Base-by-base conservation (phyloP, 2,113 vertebrate species). In the Mastomys coucha region DNA sequence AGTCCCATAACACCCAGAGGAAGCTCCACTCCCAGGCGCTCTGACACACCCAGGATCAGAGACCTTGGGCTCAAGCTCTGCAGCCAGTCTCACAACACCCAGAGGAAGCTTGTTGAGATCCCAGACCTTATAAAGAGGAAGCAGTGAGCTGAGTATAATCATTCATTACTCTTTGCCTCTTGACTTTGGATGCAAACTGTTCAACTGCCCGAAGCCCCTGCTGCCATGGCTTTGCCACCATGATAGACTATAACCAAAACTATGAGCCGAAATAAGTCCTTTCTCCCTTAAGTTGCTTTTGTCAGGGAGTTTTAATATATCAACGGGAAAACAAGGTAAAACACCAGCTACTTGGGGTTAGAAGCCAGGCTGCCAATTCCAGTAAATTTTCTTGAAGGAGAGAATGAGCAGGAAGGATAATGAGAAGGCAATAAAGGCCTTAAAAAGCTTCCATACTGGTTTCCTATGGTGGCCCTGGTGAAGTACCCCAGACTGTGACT, bases 401-500 rank as follows among this genome's bases (percentile, higher is more conserved):
- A 92, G 51, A 91, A 76, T 39, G 86, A 89, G 76, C 42, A 63
- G 16, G 85, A 95, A 28, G 22, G 24, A 92, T 13, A 70, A 73
- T 14, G 42, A n/a, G n/a, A 70, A 92, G 31, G 0, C 70, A 88
- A 78, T 75, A 7, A 81, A 70, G 49, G 1, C 17, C 17, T 82
- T 31, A 7, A 31, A 56, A 56, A 22, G 39, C 39, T 45, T 60
- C n/a, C 0, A 2, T 13, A 56, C 39, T 4, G 2, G 0, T 39
- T 72, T 24, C 0, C 51, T 5, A 36, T 12, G n/a, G 58, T 13
- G 36, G 1, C 24, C 26, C 0, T 88, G 42, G 22, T 19, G 3
- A 75, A 39, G n/a, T 11, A 49, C 16, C n/a, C 17, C 20, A 28
- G 31, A 17, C 13, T 3, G 28, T 16, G 63, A 69, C 28, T 91